Evolutionary conservation across 2,888 invertebrate genomes (phyloP), one percentile per base, ranked within the genome.

Genomic region (Lepidocyrtoides sp.): DNA sequence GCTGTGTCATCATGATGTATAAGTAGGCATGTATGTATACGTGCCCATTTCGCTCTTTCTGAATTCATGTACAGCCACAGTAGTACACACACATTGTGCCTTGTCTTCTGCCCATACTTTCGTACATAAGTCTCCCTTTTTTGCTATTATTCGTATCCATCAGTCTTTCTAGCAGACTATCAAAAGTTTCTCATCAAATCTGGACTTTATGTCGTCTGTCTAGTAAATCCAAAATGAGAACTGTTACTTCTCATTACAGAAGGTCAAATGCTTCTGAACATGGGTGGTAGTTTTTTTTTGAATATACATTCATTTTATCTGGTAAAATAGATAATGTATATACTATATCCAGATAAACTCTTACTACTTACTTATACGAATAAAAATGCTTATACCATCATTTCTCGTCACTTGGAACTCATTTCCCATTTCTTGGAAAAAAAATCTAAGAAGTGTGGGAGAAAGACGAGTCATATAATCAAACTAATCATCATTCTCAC

Each of bases 401-500:
- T 66, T 29, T 32, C 66, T 66, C 66, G 7, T 32, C 32, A n/a
- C 32, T 32, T 54, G 8, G 5, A 17, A 14, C 63, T 8, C 44
- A 44, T 20, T 0, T 44, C 44, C 23, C 44, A 23, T 23, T 44
- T 72, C 10, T 72, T 72, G 72, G 69, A 29, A 32, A 51, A 12
- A 54, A 44, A 41, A 63, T 69, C 7, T 20, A 75, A 51, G 44
- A 88, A 66, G 81, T 81, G 82, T 89, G 44, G 72, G 89, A 69
- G 60, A 81, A 51, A 66, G 81, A 79, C 81, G 41, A 82, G 57
- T 57, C 82, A 57, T 89, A 41, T 89, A 89, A 89, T 89, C 89
- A 89, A 82, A 89, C 89, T 82, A 89, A 81, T 88, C 88, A 87
- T 87, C 86, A 87, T 77, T 87, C 77, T 87, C 77, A 87, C 60